Base-by-base conservation (phyloP, 1,140 invertebrate genomes). In the Saccostrea glomerata region DNA sequence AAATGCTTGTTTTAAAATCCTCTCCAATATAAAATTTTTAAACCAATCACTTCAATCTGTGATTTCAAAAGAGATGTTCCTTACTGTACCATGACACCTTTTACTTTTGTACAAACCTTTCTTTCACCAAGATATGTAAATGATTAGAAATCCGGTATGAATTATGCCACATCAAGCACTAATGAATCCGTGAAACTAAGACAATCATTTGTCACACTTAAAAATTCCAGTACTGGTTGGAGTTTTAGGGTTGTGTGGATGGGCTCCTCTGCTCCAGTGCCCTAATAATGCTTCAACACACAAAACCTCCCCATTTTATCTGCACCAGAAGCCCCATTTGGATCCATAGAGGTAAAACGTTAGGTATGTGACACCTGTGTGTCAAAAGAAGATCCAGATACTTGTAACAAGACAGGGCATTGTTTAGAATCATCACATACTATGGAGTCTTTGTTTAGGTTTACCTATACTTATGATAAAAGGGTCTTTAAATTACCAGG, bases 351-450 rank as follows among this genome's bases (percentile, higher is more conserved):
- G 70, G 70, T 77, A 77, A 77, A 77, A 77, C 30, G 25, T 23
- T 77, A 30, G 70, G 70, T 77, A 77, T 30, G 70, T 12, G 30
- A 36, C 70, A 77, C 70, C 70, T 77, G 70, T 6, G 25, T 12
- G 25, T 77, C 70, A 77, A 77, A 36, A 30, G 30, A 77, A 6
- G 15, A 77, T 77, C 70, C 70, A 13, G 70, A 77, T 36, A 36
- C 70, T 77, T 40, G 70, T 40, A 36, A 77, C 70, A 77, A 30
- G 70, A 30, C 70, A 36, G 70, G 12, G 70, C 70, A 30, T 77
- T 77, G 70, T 77, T 77, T 77, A 77, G 70, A 77, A 77, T 77
- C 70, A 77, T 77, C 70, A 77, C 70, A 77, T 77, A 77, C 70
- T 77, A 77, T 77, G 15, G 15, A 25, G 70, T 77, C 70, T 77